These are phyloP conservation scores for Sylvietta virens DNA, from an alignment of 2,113 vertebrate genomes.

Conservation along the genomic window DNA sequence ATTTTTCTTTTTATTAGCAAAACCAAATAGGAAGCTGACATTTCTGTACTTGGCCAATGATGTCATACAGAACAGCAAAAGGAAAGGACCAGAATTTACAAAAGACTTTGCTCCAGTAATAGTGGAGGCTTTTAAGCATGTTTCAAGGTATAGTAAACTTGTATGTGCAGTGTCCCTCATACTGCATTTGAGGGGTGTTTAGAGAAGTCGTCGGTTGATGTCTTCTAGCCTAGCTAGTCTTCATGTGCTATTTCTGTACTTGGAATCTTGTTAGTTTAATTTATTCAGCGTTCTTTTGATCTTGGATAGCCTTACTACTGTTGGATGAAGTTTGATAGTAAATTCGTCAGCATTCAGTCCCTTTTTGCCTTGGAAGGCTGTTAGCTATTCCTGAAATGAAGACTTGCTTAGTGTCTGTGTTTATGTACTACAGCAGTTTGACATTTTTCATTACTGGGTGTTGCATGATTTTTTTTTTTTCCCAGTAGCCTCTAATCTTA, in stretches of 20 bases:
- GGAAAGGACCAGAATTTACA: constrained; percentile 97
- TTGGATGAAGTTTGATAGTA: not conserved
- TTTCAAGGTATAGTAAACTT: constrained; percentile 82
- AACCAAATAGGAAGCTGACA: constrained; percentile 93
- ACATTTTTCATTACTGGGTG: not conserved
- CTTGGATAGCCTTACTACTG: not conserved
- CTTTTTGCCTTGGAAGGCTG: not conserved
- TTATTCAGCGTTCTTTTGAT: not conserved
- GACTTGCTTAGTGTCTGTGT: not conserved
- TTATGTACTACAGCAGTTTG: not conserved
- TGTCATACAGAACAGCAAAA: constrained; percentile 99
- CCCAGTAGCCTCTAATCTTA: not conserved
- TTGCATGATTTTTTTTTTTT: not conserved
- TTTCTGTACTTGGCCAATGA: constrained; percentile 99
- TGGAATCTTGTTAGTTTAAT: not conserved
- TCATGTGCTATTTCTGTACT: not conserved
- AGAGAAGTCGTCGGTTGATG: not conserved
- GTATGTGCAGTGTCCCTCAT: not conserved
- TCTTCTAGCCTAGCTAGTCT: not conserved
- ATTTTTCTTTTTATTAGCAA: constrained; percentile 75
- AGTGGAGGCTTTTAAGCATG: constrained; percentile 95
- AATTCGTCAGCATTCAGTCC: not conserved
- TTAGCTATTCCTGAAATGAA: not conserved
- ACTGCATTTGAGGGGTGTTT: not conserved
- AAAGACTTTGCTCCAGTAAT: constrained; percentile 97